Base-by-base conservation (phyloP, 2,888 invertebrate species). In the Halictus ligatus region DNA sequence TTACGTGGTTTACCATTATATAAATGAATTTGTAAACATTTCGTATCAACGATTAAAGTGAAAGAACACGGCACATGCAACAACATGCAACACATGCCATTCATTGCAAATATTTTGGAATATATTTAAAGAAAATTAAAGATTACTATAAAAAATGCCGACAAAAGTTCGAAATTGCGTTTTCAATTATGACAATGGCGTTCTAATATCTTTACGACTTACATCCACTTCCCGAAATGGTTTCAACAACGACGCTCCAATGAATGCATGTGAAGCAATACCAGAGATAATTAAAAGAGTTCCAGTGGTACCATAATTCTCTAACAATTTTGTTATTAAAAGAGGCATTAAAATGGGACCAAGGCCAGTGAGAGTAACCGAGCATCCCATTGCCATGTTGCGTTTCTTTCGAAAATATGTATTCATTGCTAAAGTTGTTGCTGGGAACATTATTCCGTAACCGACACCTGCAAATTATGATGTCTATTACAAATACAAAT, bases 291-390 rank as follows among this genome's bases (percentile, higher is more conserved):
- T 94, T 78, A 96, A 89, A 74, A 96, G 95, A 2, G 96, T 96
- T 12, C 96, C 95, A 60, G 93, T 93, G 3, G 94, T 94, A 2
- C 95, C 95, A 75, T 95, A 95, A 50, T 88, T 79, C 3, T 94
- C 90, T 73, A 96, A 88, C 58, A 96, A 92, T 73, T 91, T 89
- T 84, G 95, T 95, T 88, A 96, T 95, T 48, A 96, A 85, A 78
- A 95, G 94, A 0, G 96, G 96, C 95, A 96, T 95, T 58, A 96
- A 88, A 58, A 96, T 95, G 0, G 96, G 95, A 0, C 95, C 95
- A 43, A 96, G 87, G 50, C 96, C 95, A 3, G 95, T 95, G 58
- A 96, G 93, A 10, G 96, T 96, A 73, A 96, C 95, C 15, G 95
- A 95, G 35, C 96, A 92, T 64, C 96, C 96, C 89, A 96, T 94